Evolutionary conservation across 2,797 vertebrate species (phyloP).

Genomic region (Aratinga solstitialis): DNA sequence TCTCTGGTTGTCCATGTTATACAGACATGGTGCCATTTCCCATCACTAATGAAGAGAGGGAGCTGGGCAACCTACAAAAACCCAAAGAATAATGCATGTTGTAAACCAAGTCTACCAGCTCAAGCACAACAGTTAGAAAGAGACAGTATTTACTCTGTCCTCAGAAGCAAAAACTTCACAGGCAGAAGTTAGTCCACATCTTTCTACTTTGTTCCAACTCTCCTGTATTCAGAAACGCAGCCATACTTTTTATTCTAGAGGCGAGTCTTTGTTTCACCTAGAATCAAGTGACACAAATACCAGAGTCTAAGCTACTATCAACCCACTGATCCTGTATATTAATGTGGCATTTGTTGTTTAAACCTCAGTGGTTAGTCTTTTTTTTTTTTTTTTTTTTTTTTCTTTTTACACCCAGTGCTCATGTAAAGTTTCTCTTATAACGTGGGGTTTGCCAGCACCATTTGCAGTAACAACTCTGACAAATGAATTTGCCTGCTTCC

Average conservation of each 20-base stretch:
- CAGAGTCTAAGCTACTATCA: neutral
- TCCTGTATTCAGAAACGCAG: neutral
- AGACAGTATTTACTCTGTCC: neutral
- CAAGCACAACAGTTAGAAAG: neutral
- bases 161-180: neutral
- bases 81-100: neutral
- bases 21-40: conserved; percentile 96
- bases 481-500: neutral
- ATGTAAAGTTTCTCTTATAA: neutral
- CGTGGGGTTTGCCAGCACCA: neutral
- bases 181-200: neutral
- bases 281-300: neutral
- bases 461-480: neutral
- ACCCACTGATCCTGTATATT: neutral
- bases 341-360: neutral
- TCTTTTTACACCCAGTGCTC: neutral
- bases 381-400: too few relatives aligned
- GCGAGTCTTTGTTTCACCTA: neutral
- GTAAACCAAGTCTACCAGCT: neutral
- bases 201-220: neutral
- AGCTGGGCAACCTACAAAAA: conserved; percentile 89
- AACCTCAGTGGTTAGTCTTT: neutral
- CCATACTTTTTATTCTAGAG: neutral
- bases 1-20: conserved; percentile 96
- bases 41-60: conserved; percentile 91